Evolutionary conservation across 2,113 vertebrate species (phyloP), one percentile per base, ranked within the genome.

Genomic region (Rissa tridactyla): DNA sequence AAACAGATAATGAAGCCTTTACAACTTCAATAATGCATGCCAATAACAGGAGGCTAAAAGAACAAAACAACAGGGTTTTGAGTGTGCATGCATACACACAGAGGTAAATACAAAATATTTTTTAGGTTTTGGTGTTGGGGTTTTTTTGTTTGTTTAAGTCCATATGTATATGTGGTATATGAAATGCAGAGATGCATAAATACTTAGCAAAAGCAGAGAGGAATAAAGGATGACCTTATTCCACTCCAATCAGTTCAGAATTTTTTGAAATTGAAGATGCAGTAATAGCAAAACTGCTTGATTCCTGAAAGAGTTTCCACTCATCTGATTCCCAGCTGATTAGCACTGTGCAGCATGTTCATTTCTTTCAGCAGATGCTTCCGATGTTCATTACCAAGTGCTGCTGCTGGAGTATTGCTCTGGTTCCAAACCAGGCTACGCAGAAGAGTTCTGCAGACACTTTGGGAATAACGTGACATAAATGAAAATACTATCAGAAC

Each of bases 331-430:
- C 64, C 72, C 76, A 91, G 76, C 47, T 92, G 88, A 90, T 93
- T 68, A 96, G 80, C 82, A 57, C 51, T 49, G 42, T 68, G 86
- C 55, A 93, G 77, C 16, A n/a, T 8, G 13, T 64, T 92, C 86
- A 97, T 69, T 86, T 95, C 91, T 88, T 93, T 85, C 66, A 95
- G 77, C 90, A 96, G 92, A 86, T 95, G 65, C 92, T 94, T 83
- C 88, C 11, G 6, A 58, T 47, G 36, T 61, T 75, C 15, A 5
- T 65, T 70, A 84, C 36, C 52, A 84, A 75, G 80, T 91, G 88
- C 3, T 88, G 57, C 80, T 92, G 68, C 79, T 90, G 76, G 68
- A 95, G 16, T 47, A 69, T 30, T 18, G 57, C 52, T 64, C 88
- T 42, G 65, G n/a, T 46, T 94, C 91, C 86, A 83, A 95, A 94